Evolutionary conservation across 2,888 invertebrate species (phyloP), one percentile per base, ranked within the genome.

Genomic region (Latheticus oryzae): DNA sequence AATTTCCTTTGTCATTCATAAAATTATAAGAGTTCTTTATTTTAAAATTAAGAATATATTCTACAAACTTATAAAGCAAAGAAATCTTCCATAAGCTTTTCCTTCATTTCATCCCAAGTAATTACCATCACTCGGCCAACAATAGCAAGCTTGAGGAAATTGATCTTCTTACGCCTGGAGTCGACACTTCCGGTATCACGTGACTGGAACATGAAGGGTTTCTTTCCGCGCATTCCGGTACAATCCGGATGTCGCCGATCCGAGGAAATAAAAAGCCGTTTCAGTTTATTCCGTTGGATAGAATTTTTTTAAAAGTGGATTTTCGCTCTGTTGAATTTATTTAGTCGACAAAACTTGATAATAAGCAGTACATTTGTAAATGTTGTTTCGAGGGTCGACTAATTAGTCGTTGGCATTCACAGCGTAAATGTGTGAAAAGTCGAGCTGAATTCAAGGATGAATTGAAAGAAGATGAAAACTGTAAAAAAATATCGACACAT

Each of bases 161-260:
- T 58, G 58, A 47, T 58, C 47, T 52, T 9, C 32, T 50, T 40
- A 28, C 21, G 28, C 16, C 19, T 35, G 23, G 40, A 50, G 48
- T 56, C 50, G 28, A 51, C 45, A 32, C 40, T 58, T 58, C 58
- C 58, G 58, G 52, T 58, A 38, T 42, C 48, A 51, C 35, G 35
- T 45, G 58, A 58, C 52, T 26, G 37, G 38, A 23, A 37, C 38
- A 45, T 38, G 32, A 38, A 58, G 47, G 58, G 35, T 37, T 58
- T 58, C 58, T 52, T 58, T 51, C 57, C 45, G 37, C 38, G 37
- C 23, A 55, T 50, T 38, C 37, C 37, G 26, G 13, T 28, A 32
- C 52, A 38, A 30, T 52, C 52, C 52, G 52, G 52, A 52, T 52
- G 52, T 52, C 40, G 26, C 5, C 19, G 23, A 19, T 48, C 21